phyloP scores from a whole-genome alignment of 2,888 invertebrate species.

The Seira sanloemensis region DNA sequence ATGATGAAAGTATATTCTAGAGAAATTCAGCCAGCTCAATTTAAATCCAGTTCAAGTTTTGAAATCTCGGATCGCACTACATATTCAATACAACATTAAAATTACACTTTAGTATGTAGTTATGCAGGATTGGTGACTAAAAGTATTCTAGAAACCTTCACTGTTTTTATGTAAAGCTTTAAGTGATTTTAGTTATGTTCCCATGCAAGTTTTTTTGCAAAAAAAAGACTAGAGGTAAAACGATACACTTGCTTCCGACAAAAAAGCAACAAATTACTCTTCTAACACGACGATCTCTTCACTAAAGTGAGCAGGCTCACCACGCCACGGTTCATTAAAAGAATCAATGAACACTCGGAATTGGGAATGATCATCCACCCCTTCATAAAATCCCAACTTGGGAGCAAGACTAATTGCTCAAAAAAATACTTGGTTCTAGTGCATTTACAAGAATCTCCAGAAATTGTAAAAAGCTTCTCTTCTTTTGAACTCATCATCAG shows the following conservation, averaged over 20 bases:
- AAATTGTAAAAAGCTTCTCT: slow-evolving; percentile 26
- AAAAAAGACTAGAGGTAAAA: neutral
- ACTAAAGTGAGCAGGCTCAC: neutral
- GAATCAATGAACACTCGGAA: neutral
- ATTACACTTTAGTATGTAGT: too few relatives aligned
- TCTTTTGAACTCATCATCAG: slow-evolving; percentile 32
- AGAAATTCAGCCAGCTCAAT: too few relatives aligned
- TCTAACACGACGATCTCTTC: too few relatives aligned
- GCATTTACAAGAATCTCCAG: neutral
- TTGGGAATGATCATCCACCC: neutral
- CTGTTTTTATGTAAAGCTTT: neutral
- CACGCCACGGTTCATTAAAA: neutral
- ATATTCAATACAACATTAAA: too few relatives aligned
- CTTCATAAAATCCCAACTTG: neutral
- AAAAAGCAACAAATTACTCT: too few relatives aligned
- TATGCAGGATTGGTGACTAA: too few relatives aligned
- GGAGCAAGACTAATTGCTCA: neutral
- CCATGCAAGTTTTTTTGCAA: neutral
- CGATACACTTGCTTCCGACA: neutral
- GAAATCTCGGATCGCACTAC: too few relatives aligned
- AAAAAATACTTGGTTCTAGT: neutral
- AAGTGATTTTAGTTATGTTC: neutral
- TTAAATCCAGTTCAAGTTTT: too few relatives aligned
- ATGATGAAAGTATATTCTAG: neutral
- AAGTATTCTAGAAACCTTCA: neutral